Base-by-base conservation (phyloP, 2,888 invertebrate species). In the Mimumesa dahlbomi region DNA sequence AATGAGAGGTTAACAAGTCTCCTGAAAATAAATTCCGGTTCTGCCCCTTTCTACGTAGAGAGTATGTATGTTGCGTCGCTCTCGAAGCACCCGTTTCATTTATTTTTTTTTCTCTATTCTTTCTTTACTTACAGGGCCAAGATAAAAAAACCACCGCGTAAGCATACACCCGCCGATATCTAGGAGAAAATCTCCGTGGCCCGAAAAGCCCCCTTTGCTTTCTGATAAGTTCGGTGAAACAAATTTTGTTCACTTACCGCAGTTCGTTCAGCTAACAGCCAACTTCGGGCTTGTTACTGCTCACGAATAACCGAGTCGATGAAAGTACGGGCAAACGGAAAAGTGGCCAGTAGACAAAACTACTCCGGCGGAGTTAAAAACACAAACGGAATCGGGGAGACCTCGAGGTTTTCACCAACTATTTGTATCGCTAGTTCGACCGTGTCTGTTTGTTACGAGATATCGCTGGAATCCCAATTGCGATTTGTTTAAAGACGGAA, bases 1-100 rank as follows among this genome's bases (percentile, higher is more conserved):
- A 73, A 71, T 73, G 67, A 75, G 66, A 59, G 38, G 48, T 63
- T 79, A 79, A 78, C 62, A 59, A 65, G 59, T 36, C 56, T 49
- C 16, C 45, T 68, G 68, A 58, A 78, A 73, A 62, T 64, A 45
- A 65, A 75, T 71, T 75, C 67, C 46, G 49, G 59, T 69, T 70
- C 40, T 21, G 50, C 52, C 53, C 31, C 29, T 38, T 53, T 34
- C 53, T 36, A 57, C 34, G 19, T n/a, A n/a, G n/a, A n/a, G n/a
- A n/a, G n/a, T n/a, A n/a, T n/a, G n/a, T n/a, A n/a, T n/a, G n/a
- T n/a, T n/a, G n/a, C n/a, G n/a, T n/a, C n/a, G n/a, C n/a, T 38
- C 9, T 13, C 11, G 22, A 36, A 45, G 34, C 34, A 25, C 14
- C 7, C 31, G 36, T n/a, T 31, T 59, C 36, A 19, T 7, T 16